phyloP scores from a whole-genome alignment of 1,140 invertebrate species.

The Condylostylus longicornis region DNA sequence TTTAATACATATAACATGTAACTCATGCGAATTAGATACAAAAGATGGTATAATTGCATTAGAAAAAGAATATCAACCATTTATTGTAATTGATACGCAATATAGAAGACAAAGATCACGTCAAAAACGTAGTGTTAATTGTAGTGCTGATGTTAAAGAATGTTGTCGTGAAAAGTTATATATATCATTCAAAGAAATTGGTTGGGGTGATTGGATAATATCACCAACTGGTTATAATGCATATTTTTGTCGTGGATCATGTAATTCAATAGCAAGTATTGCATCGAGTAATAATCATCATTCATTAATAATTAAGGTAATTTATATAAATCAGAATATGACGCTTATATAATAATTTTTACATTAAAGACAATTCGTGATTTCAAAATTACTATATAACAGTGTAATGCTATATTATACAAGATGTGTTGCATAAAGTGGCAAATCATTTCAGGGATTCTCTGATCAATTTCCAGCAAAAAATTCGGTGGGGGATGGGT shows the following conservation, averaged over 20 bases:
- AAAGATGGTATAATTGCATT: constrained; percentile 36
- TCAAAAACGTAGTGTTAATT: constrained; percentile 50
- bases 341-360: neutral
- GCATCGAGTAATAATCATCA: constrained; percentile 48
- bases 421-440: too few relatives aligned
- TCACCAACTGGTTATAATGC: constrained; percentile 64
- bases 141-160: constrained; percentile 48
- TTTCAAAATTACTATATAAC: too few relatives aligned
- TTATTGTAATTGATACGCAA: constrained; percentile 56
- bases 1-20: constrained; percentile 57
- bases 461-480: too few relatives aligned
- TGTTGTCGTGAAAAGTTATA: constrained; percentile 71
- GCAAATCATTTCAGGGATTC: too few relatives aligned
- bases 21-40: constrained; percentile 47
- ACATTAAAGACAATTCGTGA: neutral
- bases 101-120: constrained; percentile 36
- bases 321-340: constrained; percentile 11
- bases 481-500: neutral
- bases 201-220: constrained; percentile 79
- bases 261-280: constrained; percentile 49
- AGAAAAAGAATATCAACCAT: constrained; percentile 48
- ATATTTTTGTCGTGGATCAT: constrained; percentile 70
- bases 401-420: too few relatives aligned
- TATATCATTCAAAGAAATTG: constrained; percentile 67
- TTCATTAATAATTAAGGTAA: constrained; percentile 54